Evolutionary conservation across 2,888 invertebrate genomes (phyloP).

Genomic region (Amitus sp.): DNA sequence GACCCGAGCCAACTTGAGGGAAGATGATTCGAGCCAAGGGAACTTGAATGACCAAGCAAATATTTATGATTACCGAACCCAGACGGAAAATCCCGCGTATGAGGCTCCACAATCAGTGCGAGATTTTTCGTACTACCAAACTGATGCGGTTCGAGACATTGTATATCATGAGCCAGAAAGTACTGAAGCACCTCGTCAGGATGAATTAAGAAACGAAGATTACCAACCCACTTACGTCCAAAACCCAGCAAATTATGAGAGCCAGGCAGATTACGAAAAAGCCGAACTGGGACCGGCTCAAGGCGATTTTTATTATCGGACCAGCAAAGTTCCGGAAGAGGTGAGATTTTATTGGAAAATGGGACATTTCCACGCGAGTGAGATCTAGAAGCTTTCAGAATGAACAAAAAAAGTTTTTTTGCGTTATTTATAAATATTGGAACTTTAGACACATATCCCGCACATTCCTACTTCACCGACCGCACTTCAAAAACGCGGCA

Average conservation of each 20-base stretch:
- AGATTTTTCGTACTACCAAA: constrained; percentile 47
- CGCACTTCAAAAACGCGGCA: too few species aligned
- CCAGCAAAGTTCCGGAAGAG: constrained; percentile 41
- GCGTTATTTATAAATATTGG: too few species aligned
- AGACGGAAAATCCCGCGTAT: constrained; percentile 32
- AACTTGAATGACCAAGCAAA: constrained; percentile 48
- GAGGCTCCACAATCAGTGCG: constrained; percentile 39
- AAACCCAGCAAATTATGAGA: constrained; percentile 28
- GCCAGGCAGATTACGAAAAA: constrained; percentile 29
- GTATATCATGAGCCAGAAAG: constrained; percentile 41
- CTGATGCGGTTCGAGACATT: constrained; percentile 44
- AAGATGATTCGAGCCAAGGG: constrained; percentile 30
- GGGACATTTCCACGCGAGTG: too few species aligned
- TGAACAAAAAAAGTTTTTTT: too few species aligned
- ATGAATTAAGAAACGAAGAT: constrained; percentile 40
- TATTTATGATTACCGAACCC: constrained; percentile 56
- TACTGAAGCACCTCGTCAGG: constrained; percentile 41
- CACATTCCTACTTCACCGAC: too few species aligned
- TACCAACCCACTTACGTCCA: constrained; percentile 45
- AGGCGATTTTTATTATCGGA: constrained; percentile 42
- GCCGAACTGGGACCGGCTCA: constrained; percentile 20
- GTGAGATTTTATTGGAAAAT: too few species aligned
- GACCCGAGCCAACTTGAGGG: constrained; percentile 23
- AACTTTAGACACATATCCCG: too few species aligned
- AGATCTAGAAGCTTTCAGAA: too few species aligned